phyloP scores from a whole-genome alignment of 2,888 invertebrate species.

The Mythimna vitellina region DNA sequence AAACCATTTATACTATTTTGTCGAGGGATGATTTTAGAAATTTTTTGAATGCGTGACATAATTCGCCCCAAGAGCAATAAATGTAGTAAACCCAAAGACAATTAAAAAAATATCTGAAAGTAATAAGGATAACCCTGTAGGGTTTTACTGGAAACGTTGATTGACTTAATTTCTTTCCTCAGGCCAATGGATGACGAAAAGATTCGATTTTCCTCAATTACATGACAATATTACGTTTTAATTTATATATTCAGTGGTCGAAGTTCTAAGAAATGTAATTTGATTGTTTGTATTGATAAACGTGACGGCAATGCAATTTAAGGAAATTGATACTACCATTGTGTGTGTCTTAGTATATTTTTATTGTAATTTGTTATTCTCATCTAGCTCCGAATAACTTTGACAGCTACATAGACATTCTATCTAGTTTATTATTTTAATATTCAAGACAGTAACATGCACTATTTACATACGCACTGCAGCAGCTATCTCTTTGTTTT shows the following conservation, averaged over 20 bases:
- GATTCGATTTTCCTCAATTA: neutral
- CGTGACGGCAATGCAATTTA: no score
- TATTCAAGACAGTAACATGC: constrained; percentile 5
- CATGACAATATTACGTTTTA: neutral
- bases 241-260: neutral
- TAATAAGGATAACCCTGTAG: no score
- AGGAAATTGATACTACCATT: no score
- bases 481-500: neutral
- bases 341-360: no score
- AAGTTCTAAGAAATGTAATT: neutral
- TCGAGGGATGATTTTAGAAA: constrained; percentile 11
- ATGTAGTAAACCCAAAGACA: neutral
- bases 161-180: neutral
- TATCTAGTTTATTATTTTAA: neutral
- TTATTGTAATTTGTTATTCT: neutral
- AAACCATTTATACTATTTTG: constrained; percentile 9
- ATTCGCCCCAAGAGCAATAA: constrained; percentile 7
- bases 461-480: neutral
- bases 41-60: constrained; percentile 23
- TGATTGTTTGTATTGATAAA: neutral
- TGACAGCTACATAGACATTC: neutral
- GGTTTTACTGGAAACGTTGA: no score
- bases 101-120: no score
- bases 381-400: neutral
- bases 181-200: neutral